Conservation (phyloP, 2,888 invertebrate species). For the Dendrolimus houi region DNA sequence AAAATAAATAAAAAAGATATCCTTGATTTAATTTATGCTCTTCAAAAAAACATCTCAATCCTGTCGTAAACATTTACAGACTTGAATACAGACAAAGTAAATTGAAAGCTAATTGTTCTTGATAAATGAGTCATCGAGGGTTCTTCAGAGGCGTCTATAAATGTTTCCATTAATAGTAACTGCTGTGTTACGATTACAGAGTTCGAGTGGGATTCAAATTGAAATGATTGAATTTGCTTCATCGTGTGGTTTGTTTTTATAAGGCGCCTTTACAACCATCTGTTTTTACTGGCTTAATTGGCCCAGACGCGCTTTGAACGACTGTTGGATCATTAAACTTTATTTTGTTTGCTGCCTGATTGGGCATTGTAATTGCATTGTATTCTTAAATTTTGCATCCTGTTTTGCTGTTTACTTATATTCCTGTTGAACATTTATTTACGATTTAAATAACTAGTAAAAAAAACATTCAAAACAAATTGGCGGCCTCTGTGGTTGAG, state of each 20-base stretch:
- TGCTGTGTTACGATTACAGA: background rate
- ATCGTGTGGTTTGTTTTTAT: background rate
- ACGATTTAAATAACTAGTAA: too few relatives aligned
- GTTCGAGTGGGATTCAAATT: background rate
- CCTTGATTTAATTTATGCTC: too few relatives aligned
- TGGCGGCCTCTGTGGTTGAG: too few relatives aligned
- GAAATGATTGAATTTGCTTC: background rate
- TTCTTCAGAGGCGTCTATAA: background rate
- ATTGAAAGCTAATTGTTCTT: background rate
- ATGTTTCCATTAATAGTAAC: background rate
- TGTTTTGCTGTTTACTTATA: background rate
- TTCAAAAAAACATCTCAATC: too few relatives aligned
- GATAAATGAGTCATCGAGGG: background rate
- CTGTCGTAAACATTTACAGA: too few relatives aligned
- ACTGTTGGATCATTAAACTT: background rate
- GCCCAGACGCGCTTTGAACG: background rate
- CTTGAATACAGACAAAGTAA: background rate
- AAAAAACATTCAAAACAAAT: too few relatives aligned
- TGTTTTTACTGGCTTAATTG: background rate
- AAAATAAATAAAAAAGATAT: too few relatives aligned
- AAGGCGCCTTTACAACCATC: background rate
- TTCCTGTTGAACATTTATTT: too few relatives aligned
- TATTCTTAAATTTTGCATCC: background rate
- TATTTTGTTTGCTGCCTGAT: background rate
- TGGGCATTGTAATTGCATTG: background rate